A percentile compares a stretch with the other conserved stretches of the same genome.
phyloP scores from a whole-genome alignment of 2,113 vertebrate genomes.

The Calidris pugnax region DNA sequence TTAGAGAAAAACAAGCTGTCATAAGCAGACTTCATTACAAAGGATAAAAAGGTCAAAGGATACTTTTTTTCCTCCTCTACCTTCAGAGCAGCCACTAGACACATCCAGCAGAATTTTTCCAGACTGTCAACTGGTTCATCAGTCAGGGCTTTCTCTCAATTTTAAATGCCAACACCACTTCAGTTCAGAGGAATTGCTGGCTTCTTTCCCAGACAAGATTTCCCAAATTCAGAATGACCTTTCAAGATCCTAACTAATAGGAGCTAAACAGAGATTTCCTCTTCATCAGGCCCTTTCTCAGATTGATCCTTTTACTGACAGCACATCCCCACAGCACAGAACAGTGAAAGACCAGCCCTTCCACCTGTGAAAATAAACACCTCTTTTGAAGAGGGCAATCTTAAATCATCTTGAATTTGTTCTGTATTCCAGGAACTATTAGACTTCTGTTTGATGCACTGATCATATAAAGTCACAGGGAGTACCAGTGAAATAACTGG shows the following conservation, averaged over 20 bases:
- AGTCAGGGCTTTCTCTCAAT: neutral
- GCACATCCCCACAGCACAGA: neutral
- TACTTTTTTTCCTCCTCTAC: neutral
- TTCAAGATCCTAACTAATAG: constrained; percentile 47
- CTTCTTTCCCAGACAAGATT: constrained; percentile 52
- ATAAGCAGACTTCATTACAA: neutral
- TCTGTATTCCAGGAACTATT: neutral
- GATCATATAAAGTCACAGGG: neutral
- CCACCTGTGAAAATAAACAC: neutral
- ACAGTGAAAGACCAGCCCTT: neutral
- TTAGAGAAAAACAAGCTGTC: constrained; percentile 40
- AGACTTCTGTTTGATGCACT: neutral
- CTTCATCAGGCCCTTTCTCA: constrained; percentile 11
- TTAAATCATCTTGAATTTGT: neutral
- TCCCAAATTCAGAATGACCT: constrained; percentile 61
- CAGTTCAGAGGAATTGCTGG: constrained; percentile 41
- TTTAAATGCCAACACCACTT: constrained; percentile 53
- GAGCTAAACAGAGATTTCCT: constrained; percentile 55
- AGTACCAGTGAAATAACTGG: neutral
- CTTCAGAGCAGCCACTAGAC: neutral
- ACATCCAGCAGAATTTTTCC: constrained; percentile 46
- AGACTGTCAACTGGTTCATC: constrained; percentile 34
- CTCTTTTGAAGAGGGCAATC: neutral
- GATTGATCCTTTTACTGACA: constrained; percentile 36
- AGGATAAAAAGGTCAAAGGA: constrained; percentile 32